Conservation (phyloP, 2,888 invertebrate species). For the Agrochola lota region DNA sequence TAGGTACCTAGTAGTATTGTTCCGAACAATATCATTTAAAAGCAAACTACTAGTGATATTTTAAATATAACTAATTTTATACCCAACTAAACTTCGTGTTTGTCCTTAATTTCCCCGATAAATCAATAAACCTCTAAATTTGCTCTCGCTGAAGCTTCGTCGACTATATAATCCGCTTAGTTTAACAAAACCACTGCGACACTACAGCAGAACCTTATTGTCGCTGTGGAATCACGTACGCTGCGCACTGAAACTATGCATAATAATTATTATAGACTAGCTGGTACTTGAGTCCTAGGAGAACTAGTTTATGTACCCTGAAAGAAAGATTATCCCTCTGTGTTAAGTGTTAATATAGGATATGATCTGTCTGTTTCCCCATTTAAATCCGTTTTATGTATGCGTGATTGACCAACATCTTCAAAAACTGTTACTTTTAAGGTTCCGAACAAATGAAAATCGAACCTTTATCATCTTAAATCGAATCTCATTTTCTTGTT, state of each 20-base stretch:
- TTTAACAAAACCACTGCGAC: constrained; percentile 23
- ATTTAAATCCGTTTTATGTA: not conserved
- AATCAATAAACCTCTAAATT: constrained; percentile 26
- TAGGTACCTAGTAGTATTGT: not conserved
- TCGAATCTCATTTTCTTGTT: not conserved
- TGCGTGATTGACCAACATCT: not conserved
- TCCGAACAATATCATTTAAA: not conserved
- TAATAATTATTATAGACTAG: constrained; percentile 19
- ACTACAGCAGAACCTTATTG: constrained; percentile 5
- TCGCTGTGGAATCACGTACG: constrained; percentile 40
- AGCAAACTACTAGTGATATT: not conserved
- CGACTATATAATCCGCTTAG: constrained; percentile 29
- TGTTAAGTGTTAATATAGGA: not conserved
- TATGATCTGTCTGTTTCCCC: not conserved
- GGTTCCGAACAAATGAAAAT: not conserved
- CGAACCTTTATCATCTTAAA: no score
- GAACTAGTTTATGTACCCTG: not conserved
- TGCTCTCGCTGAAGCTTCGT: not conserved
- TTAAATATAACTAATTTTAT: not conserved
- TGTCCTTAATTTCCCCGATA: constrained; percentile 31
- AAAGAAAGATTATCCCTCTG: not conserved
- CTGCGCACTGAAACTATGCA: constrained; percentile 23
- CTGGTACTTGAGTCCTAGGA: not conserved
- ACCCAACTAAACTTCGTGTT: constrained; percentile 8
- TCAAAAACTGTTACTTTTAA: not conserved